A percentile compares a stretch with the other conserved stretches of the same genome.
Evolutionary conservation across 1,140 invertebrate genomes (phyloP).

Genomic region (Drosophila tani): DNA sequence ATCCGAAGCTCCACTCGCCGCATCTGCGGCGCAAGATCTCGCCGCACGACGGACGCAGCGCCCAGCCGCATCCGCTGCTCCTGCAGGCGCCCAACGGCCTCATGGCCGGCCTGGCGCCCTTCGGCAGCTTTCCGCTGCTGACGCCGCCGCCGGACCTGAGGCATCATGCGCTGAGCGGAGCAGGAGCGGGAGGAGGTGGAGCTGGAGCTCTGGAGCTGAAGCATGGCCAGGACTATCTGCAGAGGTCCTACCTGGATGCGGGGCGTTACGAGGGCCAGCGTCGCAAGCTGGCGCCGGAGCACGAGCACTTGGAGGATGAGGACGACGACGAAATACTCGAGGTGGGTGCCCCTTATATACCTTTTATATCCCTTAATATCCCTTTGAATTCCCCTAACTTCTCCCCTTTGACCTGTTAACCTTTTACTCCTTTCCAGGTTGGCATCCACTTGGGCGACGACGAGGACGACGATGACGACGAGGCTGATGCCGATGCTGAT

Average conservation of each 20-base stretch:
- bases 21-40: slow-evolving; percentile 96
- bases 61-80: slow-evolving; percentile 92
- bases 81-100: slow-evolving; percentile 90
- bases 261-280: slow-evolving; percentile 66
- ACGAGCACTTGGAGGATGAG: slow-evolving; percentile 43
- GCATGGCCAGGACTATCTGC: slow-evolving; percentile 83
- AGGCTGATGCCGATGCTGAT: slow-evolving; percentile 34
- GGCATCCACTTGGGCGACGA: slow-evolving; percentile 84
- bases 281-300: slow-evolving; percentile 15
- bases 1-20: slow-evolving; percentile 98
- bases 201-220: slow-evolving; percentile 86
- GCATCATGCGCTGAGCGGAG: slow-evolving; percentile 86
- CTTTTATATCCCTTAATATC: background rate
- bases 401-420: background rate
- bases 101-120: slow-evolving; percentile 89
- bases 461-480: slow-evolving; percentile 55
- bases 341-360: slow-evolving; percentile 5
- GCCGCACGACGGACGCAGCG: slow-evolving; percentile 95
- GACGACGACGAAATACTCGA: slow-evolving; percentile 53
- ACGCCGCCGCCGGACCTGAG: slow-evolving; percentile 91
- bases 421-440: slow-evolving; percentile 80
- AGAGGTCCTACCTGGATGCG: slow-evolving; percentile 82
- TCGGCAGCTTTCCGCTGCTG: slow-evolving; percentile 91
- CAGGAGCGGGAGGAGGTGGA: slow-evolving; percentile 86
- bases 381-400: too few relatives aligned